A percentile compares a stretch with the other conserved stretches of the same genome.
These are phyloP conservation scores for Zonotrichia albicollis DNA, from an alignment of 2,797 vertebrate genomes.

Conservation along the genomic window DNA sequence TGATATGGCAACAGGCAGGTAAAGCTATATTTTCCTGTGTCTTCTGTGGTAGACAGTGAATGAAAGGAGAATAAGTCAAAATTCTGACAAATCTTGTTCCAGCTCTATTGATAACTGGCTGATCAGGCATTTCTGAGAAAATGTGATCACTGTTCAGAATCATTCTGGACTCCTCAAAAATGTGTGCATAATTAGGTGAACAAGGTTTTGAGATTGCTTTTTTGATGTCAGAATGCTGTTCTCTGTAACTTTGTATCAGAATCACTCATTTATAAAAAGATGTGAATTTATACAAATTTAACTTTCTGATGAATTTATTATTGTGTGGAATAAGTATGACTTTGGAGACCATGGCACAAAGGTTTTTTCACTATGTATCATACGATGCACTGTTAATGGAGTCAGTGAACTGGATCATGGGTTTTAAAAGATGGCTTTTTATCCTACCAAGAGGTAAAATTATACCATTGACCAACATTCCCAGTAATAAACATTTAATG, in stretches of 20 bases:
- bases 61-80: background rate
- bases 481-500: background rate
- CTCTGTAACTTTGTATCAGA: background rate
- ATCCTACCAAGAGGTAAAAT: background rate
- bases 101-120: background rate
- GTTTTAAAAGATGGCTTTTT: background rate
- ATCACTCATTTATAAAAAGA: background rate
- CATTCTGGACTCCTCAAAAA: background rate
- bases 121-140: background rate
- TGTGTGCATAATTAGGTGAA: background rate
- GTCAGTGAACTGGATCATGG: background rate
- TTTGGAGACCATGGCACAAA: background rate
- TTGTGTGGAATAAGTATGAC: background rate
- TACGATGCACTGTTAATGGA: slow-evolving; percentile 2
- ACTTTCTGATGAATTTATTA: background rate
- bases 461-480: background rate
- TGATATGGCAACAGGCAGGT: slow-evolving; percentile 15
- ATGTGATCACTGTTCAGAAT: background rate
- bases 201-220: background rate
- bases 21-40: background rate
- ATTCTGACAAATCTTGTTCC: background rate
- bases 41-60: background rate
- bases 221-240: background rate
- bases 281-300: background rate
- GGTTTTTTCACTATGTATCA: background rate